These are phyloP conservation scores for Drosophila takahashii DNA, from an alignment of 1,140 invertebrate genomes.

Conservation along the genomic window DNA sequence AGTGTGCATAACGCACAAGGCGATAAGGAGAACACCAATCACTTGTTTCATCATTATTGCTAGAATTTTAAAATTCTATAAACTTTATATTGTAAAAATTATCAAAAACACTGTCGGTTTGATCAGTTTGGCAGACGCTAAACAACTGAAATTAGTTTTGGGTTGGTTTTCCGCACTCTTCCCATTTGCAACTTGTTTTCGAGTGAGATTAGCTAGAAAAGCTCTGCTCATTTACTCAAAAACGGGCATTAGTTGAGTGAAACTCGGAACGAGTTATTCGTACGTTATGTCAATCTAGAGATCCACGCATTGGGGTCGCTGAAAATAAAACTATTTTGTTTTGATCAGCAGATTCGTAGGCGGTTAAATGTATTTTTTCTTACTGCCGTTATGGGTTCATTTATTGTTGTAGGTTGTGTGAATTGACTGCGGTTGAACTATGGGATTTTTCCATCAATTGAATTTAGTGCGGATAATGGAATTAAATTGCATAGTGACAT, in stretches of 20 bases:
- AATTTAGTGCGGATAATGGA: conserved; percentile 26
- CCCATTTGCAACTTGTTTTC: conserved; percentile 17
- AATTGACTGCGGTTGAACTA: conserved; percentile 22
- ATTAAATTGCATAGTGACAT: conserved; percentile 65
- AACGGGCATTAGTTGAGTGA: conserved; percentile 52
- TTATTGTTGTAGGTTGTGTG: conserved; percentile 11
- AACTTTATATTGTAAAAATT: conserved; percentile 1
- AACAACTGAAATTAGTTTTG: conserved; percentile 62
- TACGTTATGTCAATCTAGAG: conserved; percentile 20
- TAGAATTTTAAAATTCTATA: not conserved
- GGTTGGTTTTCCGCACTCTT: conserved; percentile 11
- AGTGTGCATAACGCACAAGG: conserved; percentile 62
- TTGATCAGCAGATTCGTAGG: conserved; percentile 66
- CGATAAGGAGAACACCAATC: conserved; percentile 50
- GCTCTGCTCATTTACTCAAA: conserved; percentile 30
- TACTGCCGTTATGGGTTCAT: conserved; percentile 8
- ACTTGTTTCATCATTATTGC: conserved; percentile 65
- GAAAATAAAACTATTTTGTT: conserved; percentile 68
- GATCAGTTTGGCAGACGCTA: conserved; percentile 46
- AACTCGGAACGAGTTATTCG: conserved; percentile 64
- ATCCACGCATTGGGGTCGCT: conserved; percentile 33
- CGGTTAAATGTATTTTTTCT: conserved; percentile 14
- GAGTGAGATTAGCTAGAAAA: conserved; percentile 18
- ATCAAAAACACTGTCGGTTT: conserved; percentile 9
- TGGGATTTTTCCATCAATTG: conserved; percentile 24